Percentiles rank a stretch among this genome's conserved stretches.
phyloP scores from a whole-genome alignment of 2,888 invertebrate species.

The Cheilosia variabilis region DNA sequence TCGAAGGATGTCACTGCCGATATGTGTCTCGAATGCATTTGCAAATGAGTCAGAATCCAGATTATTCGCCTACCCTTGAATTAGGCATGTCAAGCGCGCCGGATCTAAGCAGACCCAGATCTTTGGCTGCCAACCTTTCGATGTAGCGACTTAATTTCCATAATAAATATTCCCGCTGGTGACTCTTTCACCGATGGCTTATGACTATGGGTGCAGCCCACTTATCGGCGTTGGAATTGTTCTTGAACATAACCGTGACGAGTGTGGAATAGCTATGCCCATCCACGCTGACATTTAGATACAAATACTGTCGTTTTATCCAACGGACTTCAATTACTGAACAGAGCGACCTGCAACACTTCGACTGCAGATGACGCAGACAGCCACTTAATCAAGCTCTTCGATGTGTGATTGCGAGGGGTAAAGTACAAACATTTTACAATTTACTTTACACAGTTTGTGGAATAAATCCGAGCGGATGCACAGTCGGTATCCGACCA shows the following conservation, averaged over 20 bases:
- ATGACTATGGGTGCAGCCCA: constrained; percentile 67
- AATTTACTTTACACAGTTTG: constrained; percentile 44
- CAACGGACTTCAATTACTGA: constrained; percentile 45
- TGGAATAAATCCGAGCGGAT: constrained; percentile 53
- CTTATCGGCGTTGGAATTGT: constrained; percentile 48
- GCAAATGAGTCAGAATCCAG: constrained; percentile 38
- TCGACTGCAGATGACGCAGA: background rate
- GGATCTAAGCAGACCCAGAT: constrained; percentile 50
- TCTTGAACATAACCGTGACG: constrained; percentile 33
- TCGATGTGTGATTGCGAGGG: constrained; percentile 36
- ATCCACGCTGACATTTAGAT: constrained; percentile 68
- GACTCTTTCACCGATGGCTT: constrained; percentile 43
- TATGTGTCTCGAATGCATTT: constrained; percentile 52
- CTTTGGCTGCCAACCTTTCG: constrained; percentile 59
- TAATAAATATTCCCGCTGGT: constrained; percentile 46
- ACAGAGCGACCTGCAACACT: constrained; percentile 18
- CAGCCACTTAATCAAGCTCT: constrained; percentile 5
- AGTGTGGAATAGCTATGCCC: constrained; percentile 12
- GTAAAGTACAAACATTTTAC: constrained; percentile 32
- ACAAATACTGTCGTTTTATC: constrained; percentile 57
- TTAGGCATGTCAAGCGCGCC: constrained; percentile 42
- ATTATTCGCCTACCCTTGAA: constrained; percentile 58
- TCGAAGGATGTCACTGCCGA: constrained; percentile 57
- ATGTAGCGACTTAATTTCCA: constrained; percentile 61
- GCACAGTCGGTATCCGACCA: constrained; percentile 17